A percentile compares a stretch with the other conserved stretches of the same genome.
These are phyloP conservation scores for Mastomys natalensis DNA, from an alignment of 2,113 vertebrate genomes.

Conservation along the genomic window DNA sequence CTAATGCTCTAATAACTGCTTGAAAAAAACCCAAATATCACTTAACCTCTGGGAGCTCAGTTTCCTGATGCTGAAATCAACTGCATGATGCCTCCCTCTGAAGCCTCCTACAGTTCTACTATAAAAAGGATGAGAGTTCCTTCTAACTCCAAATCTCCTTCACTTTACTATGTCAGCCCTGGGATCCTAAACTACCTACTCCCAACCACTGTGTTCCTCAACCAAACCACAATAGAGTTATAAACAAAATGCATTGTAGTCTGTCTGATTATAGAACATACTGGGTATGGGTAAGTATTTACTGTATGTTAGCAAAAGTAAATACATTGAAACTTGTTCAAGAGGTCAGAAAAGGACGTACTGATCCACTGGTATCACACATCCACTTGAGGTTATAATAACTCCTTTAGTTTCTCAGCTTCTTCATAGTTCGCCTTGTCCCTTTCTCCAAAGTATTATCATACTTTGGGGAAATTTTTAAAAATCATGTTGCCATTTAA, in stretches of 20 bases:
- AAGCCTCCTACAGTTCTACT: neutral
- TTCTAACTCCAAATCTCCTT: neutral
- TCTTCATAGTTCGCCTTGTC: neutral
- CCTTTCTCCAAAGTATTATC: neutral
- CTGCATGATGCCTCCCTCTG: neutral
- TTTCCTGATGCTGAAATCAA: neutral
- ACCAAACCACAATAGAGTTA: neutral
- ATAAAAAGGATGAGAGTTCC: neutral
- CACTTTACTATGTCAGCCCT: neutral
- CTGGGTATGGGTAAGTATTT: neutral
- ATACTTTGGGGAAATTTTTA: neutral
- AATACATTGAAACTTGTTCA: neutral
- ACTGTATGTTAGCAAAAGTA: neutral
- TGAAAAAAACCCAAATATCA: neutral
- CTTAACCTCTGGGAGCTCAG: neutral
- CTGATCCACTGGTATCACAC: too few species aligned
- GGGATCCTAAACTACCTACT: too few species aligned
- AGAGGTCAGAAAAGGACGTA: neutral
- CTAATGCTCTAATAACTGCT: neutral
- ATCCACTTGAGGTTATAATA: neutral
- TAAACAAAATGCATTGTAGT: neutral
- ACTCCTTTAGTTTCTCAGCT: too few species aligned
- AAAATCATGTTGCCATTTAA: neutral
- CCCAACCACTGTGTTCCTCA: neutral
- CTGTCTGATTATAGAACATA: neutral